Conservation (phyloP, 2,113 vertebrate genomes). For the Leucopsar rothschildi region DNA sequence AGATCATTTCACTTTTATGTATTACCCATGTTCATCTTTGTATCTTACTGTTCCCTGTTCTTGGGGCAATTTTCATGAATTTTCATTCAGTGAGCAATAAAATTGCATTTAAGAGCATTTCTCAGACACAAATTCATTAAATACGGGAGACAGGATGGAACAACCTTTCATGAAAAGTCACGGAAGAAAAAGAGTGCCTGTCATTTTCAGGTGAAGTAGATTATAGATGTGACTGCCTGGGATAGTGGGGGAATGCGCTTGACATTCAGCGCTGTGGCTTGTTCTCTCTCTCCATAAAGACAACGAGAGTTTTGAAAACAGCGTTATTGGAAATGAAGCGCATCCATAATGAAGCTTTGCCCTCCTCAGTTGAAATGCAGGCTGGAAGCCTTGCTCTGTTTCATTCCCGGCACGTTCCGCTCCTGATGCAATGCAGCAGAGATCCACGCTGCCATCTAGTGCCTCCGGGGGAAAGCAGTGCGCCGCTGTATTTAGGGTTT, state of each 20-base stretch:
- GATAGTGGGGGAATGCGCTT: background rate
- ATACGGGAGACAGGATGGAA: background rate
- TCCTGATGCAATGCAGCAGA: background rate
- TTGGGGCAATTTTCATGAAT: background rate
- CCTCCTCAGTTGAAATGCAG: background rate
- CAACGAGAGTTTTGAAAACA: background rate
- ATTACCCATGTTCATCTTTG: background rate
- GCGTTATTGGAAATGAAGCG: background rate
- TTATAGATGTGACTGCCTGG: background rate
- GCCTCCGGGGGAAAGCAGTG: background rate
- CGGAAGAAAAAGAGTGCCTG: background rate
- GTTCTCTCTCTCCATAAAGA: background rate
- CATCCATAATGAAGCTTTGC: background rate
- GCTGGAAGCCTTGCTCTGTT: fast-evolving
- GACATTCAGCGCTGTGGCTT: background rate
- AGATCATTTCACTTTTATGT: background rate
- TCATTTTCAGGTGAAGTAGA: background rate
- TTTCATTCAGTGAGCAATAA: background rate
- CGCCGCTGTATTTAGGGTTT: fast-evolving
- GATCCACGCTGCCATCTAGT: background rate
- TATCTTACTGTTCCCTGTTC: background rate
- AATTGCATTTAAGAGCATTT: background rate
- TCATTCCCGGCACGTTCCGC: fast-evolving
- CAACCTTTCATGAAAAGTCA: background rate
- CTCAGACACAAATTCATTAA: background rate